These are phyloP conservation scores for Noctilio leporinus DNA, from an alignment of 2,113 vertebrate genomes.

Conservation along the genomic window DNA sequence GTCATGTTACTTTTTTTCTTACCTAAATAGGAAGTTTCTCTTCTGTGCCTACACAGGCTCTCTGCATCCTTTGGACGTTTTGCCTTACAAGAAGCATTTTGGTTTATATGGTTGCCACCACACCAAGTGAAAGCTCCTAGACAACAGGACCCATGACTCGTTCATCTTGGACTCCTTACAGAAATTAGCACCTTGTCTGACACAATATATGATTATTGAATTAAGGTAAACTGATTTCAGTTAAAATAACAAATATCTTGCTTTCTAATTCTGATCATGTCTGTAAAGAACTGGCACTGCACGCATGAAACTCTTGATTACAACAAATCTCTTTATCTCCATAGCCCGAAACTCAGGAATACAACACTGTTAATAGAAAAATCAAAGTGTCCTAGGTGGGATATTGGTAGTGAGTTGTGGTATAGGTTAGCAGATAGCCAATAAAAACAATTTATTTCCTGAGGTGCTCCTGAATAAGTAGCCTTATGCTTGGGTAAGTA, in stretches of 20 bases:
- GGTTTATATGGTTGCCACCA: not conserved
- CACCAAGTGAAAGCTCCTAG: not conserved
- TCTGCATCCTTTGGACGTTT: not conserved
- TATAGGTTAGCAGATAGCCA: not conserved
- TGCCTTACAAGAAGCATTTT: not conserved
- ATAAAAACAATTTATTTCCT: not conserved
- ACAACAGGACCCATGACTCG: not conserved
- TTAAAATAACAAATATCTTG: not conserved
- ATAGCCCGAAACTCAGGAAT: not conserved
- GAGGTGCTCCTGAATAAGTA: not conserved
- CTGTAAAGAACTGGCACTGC: not conserved
- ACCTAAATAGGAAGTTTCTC: not conserved
- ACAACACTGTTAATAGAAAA: not conserved
- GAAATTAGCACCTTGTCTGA: not conserved
- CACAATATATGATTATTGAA: not conserved
- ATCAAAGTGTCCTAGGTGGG: not conserved
- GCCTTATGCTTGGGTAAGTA: not conserved
- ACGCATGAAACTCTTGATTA: not conserved
- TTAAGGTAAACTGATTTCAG: not conserved
- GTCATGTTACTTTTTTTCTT: not conserved
- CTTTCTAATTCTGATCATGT: not conserved
- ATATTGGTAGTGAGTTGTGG: not conserved
- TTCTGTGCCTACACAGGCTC: not conserved
- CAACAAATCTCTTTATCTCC: not conserved
- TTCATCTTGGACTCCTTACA: not conserved